Conservation (phyloP, 2,113 vertebrate genomes). For the Notiomystis cincta region DNA sequence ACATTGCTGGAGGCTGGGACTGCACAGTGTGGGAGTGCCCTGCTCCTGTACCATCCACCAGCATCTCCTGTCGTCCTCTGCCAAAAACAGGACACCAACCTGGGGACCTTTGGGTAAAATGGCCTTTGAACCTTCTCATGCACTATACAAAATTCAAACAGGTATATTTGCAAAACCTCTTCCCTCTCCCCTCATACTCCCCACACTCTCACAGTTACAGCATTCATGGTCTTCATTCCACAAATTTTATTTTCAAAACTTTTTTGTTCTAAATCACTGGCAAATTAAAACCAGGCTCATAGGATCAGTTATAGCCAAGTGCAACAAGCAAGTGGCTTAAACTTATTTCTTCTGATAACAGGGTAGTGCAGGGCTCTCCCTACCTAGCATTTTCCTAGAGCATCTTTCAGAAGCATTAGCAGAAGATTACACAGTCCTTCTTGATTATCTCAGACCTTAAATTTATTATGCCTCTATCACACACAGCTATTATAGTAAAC, state of each 20-base stretch:
- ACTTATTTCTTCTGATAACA: not conserved
- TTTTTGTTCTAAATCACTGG: not conserved
- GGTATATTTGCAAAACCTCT: not conserved
- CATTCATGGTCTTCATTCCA: not conserved
- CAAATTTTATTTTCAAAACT: not conserved
- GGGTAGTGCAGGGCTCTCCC: not conserved
- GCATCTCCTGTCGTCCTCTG: not conserved
- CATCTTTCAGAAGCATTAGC: slow-evolving; percentile 22
- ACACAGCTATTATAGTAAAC: slow-evolving; percentile 38
- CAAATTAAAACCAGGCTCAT: not conserved
- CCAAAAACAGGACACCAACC: not conserved
- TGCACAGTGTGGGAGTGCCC: not conserved
- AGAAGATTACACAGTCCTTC: slow-evolving; percentile 22
- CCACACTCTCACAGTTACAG: not conserved
- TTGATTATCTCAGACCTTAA: slow-evolving; percentile 53
- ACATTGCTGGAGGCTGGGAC: not conserved
- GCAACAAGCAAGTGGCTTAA: not conserved
- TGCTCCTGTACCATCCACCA: not conserved
- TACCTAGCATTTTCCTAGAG: not conserved
- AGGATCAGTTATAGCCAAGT: not conserved
- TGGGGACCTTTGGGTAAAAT: not conserved
- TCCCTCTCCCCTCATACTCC: not conserved
- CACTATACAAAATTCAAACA: not conserved
- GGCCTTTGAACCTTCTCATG: not conserved
- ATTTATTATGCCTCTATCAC: slow-evolving; percentile 45